Conservation (phyloP, 2,797 vertebrate species). For the Helicolenus hilgendorfi region DNA sequence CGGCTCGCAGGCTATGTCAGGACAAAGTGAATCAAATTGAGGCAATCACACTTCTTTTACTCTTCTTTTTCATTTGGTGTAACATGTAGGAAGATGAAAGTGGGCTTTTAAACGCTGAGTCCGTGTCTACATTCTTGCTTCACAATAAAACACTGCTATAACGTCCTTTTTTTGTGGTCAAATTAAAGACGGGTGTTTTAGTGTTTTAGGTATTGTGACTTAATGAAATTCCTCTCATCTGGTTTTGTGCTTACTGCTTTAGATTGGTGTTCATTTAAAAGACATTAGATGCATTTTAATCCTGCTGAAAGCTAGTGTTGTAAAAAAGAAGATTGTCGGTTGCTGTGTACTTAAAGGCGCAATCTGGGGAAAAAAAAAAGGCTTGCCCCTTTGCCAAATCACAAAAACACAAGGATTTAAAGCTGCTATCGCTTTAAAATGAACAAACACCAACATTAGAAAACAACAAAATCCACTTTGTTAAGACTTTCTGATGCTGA, state of each 20-base stretch:
- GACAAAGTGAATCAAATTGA: constrained; percentile 81
- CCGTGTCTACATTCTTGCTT: constrained; percentile 28
- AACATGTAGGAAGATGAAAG: constrained; percentile 56
- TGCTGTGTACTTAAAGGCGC: constrained; percentile 5
- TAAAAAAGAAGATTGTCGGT: constrained; percentile 17
- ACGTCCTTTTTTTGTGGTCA: constrained; percentile 36
- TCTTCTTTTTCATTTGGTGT: constrained; percentile 34
- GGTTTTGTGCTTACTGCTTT: background rate
- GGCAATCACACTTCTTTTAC: constrained; percentile 42
- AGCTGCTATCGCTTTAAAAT: background rate
- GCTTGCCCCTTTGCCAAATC: background rate
- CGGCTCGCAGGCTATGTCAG: constrained; percentile 71
- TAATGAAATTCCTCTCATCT: constrained; percentile 61
- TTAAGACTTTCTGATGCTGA: background rate
- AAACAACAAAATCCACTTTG: background rate
- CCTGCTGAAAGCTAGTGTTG: constrained; percentile 39
- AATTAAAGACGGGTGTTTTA: constrained; percentile 42
- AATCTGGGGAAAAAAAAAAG: constrained; percentile 3
- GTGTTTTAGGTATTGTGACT: constrained; percentile 30
- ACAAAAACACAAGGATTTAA: background rate
- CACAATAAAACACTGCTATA: constrained; percentile 37
- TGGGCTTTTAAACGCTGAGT: constrained; percentile 44
- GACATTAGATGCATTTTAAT: constrained; percentile 51
- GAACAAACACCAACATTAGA: background rate
- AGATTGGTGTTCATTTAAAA: constrained; percentile 48